These are phyloP conservation scores for Yponomeuta cagnagella DNA, from an alignment of 2,888 invertebrate species.

Conservation along the genomic window DNA sequence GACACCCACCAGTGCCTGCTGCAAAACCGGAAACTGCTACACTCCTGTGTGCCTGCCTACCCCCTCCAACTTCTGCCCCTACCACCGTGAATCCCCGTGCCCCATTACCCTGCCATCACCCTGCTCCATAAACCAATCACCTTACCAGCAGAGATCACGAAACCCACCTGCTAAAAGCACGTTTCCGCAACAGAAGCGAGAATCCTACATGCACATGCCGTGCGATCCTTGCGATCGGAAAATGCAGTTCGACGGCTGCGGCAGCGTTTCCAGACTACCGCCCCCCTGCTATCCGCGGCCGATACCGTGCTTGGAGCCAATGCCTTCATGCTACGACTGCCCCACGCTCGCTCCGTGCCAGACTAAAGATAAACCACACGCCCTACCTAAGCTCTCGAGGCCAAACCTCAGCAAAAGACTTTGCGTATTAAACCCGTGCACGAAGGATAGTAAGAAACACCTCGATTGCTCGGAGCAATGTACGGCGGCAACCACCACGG, in stretches of 20 bases:
- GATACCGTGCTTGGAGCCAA: neutral
- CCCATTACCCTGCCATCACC: no score
- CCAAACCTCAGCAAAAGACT: neutral
- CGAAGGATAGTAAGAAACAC: neutral
- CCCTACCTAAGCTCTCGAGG: neutral
- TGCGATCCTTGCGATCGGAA: neutral
- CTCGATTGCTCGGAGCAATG: neutral
- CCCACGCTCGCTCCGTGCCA: neutral
- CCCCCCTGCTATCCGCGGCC: neutral
- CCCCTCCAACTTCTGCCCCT: neutral
- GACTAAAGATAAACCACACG: neutral
- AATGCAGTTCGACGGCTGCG: neutral
- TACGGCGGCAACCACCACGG: neutral
- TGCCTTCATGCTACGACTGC: neutral
- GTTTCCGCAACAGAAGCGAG: neutral
- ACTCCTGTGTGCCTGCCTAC: neutral
- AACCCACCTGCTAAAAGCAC: neutral
- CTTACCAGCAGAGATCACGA: neutral
- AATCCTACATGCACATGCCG: neutral
- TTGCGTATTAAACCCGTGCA: neutral
- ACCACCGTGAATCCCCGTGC: neutral
- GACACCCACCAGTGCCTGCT: neutral
- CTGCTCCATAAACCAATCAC: no score
- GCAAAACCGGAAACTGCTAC: neutral
- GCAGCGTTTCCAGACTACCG: neutral